These are phyloP conservation scores for Drosophila macrospina DNA, from an alignment of 2,888 invertebrate species.

Conservation along the genomic window DNA sequence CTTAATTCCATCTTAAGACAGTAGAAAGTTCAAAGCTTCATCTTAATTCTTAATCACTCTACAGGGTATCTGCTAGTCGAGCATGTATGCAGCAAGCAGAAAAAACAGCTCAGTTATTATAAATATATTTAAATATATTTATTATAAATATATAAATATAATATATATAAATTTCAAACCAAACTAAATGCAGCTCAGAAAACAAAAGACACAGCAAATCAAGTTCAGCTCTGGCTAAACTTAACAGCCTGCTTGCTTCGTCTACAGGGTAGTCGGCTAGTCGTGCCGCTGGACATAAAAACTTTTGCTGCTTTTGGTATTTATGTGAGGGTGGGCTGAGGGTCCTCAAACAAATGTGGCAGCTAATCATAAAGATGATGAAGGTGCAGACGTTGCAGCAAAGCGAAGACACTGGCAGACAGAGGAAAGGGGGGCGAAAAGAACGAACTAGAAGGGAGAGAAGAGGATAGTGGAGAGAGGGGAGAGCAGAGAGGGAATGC, in stretches of 20 bases:
- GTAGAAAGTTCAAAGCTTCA: too few relatives aligned
- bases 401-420: background rate
- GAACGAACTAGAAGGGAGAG: background rate
- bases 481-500: background rate
- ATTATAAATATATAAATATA: too few relatives aligned
- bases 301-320: slow-evolving; percentile 7
- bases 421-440: background rate
- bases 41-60: too few relatives aligned
- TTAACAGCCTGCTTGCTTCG: background rate
- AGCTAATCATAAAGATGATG: slow-evolving; percentile 15
- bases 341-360: slow-evolving; percentile 23
- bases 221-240: background rate
- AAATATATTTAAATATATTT: too few relatives aligned
- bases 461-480: too few relatives aligned
- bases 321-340: slow-evolving; percentile 43
- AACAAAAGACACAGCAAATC: background rate
- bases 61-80: too few relatives aligned
- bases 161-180: too few relatives aligned
- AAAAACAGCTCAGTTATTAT: too few relatives aligned
- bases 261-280: slow-evolving; percentile 9
- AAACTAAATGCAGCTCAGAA: too few relatives aligned
- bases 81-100: background rate
- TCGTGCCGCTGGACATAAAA: background rate
- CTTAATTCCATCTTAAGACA: too few relatives aligned
- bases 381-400: background rate